A percentile compares a stretch with the other conserved stretches of the same genome.
phyloP scores from a whole-genome alignment of 2,113 vertebrate genomes.

The Sphyrna mokarran region DNA sequence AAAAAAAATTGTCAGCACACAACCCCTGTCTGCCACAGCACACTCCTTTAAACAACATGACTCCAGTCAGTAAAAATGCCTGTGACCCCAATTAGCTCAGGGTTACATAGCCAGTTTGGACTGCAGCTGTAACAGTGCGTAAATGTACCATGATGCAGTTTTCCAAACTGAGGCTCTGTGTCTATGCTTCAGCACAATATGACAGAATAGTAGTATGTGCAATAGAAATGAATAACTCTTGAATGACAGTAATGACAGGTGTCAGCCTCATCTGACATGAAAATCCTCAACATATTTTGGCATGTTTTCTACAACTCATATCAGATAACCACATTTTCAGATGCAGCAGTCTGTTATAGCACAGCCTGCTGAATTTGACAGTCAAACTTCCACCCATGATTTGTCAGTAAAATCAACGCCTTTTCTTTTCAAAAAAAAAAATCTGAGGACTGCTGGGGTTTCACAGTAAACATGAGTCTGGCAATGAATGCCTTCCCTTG shows the following conservation, averaged over 20 bases:
- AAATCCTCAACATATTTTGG: slow-evolving; percentile 34
- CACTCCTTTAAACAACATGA: slow-evolving; percentile 89
- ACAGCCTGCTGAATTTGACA: slow-evolving; percentile 26
- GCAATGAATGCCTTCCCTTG: not conserved
- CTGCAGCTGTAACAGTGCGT: slow-evolving; percentile 49
- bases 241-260: slow-evolving; percentile 37
- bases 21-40: slow-evolving; percentile 76
- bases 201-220: slow-evolving; percentile 12
- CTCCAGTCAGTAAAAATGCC: slow-evolving; percentile 86
- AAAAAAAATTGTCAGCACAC: slow-evolving; percentile 69
- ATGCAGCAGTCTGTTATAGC: slow-evolving; percentile 25
- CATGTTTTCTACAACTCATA: slow-evolving; percentile 34
- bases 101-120: slow-evolving; percentile 66
- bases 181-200: slow-evolving; percentile 33
- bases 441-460: not conserved
- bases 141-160: slow-evolving; percentile 59
- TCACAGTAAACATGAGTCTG: not conserved
- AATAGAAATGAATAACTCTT: slow-evolving; percentile 14
- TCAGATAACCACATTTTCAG: slow-evolving; percentile 30
- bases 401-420: slow-evolving; percentile 2
- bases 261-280: slow-evolving; percentile 37
- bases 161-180: slow-evolving; percentile 49
- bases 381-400: slow-evolving; percentile 18
- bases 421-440: not conserved
- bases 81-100: slow-evolving; percentile 64